Conservation (phyloP, 1,140 invertebrate species). For the Scaptomyza graminum region DNA sequence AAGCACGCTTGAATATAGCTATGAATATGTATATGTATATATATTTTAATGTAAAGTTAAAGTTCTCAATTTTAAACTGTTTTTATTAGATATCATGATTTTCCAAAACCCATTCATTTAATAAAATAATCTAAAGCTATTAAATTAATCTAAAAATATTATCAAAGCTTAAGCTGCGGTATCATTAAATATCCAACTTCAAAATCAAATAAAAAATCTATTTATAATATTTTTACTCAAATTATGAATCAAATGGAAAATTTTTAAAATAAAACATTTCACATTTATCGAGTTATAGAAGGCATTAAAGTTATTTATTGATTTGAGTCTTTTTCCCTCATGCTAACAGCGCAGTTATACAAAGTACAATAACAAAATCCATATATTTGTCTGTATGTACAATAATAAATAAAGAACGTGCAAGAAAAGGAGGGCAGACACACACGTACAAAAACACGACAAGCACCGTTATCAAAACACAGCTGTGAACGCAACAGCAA, state of each 20-base stretch:
- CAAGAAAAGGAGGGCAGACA: background rate
- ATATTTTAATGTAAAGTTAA: conserved; percentile 55
- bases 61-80: too few relatives aligned
- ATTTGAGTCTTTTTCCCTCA: background rate
- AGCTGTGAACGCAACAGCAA: conserved; percentile 36
- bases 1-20: background rate
- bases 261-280: background rate
- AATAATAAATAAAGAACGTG: background rate
- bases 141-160: background rate
- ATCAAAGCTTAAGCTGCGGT: background rate
- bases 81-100: too few relatives aligned
- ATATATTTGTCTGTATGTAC: background rate
- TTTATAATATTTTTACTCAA: background rate
- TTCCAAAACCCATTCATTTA: too few relatives aligned
- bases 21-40: background rate
- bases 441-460: conserved; percentile 9
- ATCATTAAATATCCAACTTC: too few relatives aligned
- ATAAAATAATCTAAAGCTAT: background rate
- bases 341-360: background rate
- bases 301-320: background rate
- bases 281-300: background rate
- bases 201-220: background rate
- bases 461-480: conserved; percentile 48
- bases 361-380: background rate
- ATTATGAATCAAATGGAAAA: background rate